These are phyloP conservation scores for Drosophila mimica DNA, from an alignment of 2,888 invertebrate genomes.

Conservation along the genomic window DNA sequence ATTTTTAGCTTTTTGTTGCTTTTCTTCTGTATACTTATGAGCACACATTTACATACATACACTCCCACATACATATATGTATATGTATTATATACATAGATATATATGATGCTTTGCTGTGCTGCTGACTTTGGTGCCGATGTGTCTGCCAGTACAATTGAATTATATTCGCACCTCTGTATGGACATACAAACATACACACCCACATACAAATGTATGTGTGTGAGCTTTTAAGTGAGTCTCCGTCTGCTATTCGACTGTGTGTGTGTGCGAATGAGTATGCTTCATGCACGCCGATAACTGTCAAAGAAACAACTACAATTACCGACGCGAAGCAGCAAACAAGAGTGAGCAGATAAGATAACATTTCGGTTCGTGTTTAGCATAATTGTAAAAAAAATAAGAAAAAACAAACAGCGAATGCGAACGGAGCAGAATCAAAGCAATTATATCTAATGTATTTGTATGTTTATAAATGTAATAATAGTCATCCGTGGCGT, in stretches of 20 bases:
- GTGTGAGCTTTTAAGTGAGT: slow-evolving; percentile 7
- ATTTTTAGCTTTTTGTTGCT: slow-evolving; percentile 22
- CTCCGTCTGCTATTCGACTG: not conserved
- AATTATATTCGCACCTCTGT: slow-evolving; percentile 35
- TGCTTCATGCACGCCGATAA: slow-evolving; percentile 29
- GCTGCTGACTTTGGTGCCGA: slow-evolving; percentile 50
- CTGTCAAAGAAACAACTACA: slow-evolving; percentile 37
- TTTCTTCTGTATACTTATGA: slow-evolving; percentile 23
- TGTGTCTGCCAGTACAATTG: slow-evolving; percentile 58
- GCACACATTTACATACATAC: not conserved
- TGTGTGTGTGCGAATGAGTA: slow-evolving; percentile 4
- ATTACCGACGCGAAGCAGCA: slow-evolving; percentile 45
- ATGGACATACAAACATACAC: not conserved
- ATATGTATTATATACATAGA: not conserved
- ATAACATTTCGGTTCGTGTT: slow-evolving; percentile 46
- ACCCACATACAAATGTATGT: not conserved
- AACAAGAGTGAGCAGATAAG: slow-evolving; percentile 50
- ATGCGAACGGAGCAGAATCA: slow-evolving; percentile 15
- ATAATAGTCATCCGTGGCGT: not conserved
- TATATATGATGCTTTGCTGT: not conserved
- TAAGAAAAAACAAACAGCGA: not conserved
- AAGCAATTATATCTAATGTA: slow-evolving; percentile 20
- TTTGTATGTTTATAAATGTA: not conserved
- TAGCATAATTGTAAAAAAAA: slow-evolving; percentile 19
- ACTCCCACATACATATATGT: not conserved